Base-by-base conservation (phyloP, 2,797 vertebrate genomes). In the Arnoldichthys spilopterus region DNA sequence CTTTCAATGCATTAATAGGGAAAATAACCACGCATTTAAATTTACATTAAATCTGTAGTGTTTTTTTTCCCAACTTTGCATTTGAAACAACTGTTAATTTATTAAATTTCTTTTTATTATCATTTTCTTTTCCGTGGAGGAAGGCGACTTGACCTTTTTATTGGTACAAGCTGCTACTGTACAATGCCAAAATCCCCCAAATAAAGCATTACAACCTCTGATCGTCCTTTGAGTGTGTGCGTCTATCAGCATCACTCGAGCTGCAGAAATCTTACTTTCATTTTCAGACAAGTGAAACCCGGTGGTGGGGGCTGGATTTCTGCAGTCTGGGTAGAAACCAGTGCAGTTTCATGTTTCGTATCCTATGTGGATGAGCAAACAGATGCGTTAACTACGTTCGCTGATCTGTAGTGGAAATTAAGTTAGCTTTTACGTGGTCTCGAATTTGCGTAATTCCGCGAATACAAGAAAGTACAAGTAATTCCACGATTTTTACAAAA, bases 161-260 rank as follows among this genome's bases (percentile, higher is more conserved):
- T 75, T 72, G 63, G 72, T 80, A 74, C 74, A 83, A 75, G 72
- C 76, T 82, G 81, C 82, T 83, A 69, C 62, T 82, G 76, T 77
- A 58, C 47, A 74, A 74, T 34, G 51, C 59, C 53, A 74, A 70
- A 49, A 2, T 45, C n/a, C 0, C 40, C 40, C 7, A 75, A 80
- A 71, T 80, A 80, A 80, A 80, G 66, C 73, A 76, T 81, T 76
- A 64, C 58, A 32, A 58, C 49, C n/a, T 45, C 45, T 20, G 37
- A 70, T 61, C 56, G n/a, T n/a, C n/a, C n/a, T n/a, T n/a, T n/a
- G n/a, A 62, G 2, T 8, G 7, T 26, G 6, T 45, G 20, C 6
- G 2, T 4, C 28, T 32, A 2, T 32, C 58, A 15, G 58, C 58
- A 5, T 15, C 12, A 34, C 16, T 32, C 6, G n/a, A 2, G 22